phyloP scores from a whole-genome alignment of 2,113 vertebrate species.

The Diglossa brunneiventris region DNA sequence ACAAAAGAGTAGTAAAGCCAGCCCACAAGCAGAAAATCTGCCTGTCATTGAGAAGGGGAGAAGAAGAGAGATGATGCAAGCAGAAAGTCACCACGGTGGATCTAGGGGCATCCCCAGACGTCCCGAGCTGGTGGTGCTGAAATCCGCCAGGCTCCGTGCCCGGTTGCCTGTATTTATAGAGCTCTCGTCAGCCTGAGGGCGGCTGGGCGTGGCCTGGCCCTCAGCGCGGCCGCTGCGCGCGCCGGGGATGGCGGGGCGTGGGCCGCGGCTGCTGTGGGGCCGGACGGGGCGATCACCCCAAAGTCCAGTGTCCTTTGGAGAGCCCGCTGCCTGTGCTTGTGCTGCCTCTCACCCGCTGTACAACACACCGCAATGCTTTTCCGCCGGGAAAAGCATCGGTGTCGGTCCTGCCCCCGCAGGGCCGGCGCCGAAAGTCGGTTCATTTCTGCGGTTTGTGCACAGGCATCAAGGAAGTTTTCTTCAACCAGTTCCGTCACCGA shows the following conservation, averaged over 20 bases:
- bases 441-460: not conserved
- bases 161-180: fast-evolving
- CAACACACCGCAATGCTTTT: not conserved
- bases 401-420: not conserved
- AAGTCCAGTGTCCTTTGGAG: fast-evolving
- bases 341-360: fast-evolving
- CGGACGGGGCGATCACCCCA: fast-evolving
- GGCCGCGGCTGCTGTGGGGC: fast-evolving
- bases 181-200: fast-evolving
- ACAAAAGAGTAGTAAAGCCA: slow-evolving; percentile 20
- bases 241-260: not conserved
- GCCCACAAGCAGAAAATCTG: not conserved
- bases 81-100: not conserved
- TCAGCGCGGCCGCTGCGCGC: fast-evolving
- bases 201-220: not conserved
- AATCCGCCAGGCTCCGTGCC: fast-evolving
- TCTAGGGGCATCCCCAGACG: fast-evolving
- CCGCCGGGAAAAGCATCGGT: not conserved
- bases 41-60: not conserved
- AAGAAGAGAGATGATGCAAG: not conserved
- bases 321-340: fast-evolving
- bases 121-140: fast-evolving
- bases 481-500: not conserved
- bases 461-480: not conserved
- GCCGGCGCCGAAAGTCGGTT: not conserved